phyloP scores from a whole-genome alignment of 30 jellyfish, hydroid and myxozoan species.

The Kudoa iwatai region DNA sequence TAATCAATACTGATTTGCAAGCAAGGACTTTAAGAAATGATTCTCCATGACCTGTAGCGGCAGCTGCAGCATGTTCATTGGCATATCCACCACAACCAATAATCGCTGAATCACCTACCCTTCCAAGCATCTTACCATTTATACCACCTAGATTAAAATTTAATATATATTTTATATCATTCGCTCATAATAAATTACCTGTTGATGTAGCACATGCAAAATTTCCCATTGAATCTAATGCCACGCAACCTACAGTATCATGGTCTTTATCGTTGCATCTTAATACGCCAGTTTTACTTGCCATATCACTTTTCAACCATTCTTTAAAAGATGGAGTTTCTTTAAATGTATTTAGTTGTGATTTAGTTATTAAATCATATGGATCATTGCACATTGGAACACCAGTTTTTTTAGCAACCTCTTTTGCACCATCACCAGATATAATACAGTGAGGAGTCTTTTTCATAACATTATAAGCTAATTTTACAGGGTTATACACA shows the following conservation, averaged over 20 bases:
- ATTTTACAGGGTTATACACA: conserved; percentile 27
- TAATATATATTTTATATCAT: neutral
- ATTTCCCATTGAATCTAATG: conserved; percentile 28
- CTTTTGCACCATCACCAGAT: conserved; percentile 33
- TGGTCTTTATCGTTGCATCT: conserved; percentile 16
- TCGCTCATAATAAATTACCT: no score
- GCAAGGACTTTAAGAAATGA: conserved; percentile 11
- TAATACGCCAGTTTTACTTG: conserved; percentile 3
- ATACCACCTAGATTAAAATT: conserved; percentile 25
- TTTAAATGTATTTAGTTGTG: neutral
- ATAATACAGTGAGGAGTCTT: conserved; percentile 27
- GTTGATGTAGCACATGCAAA: conserved; percentile 86
- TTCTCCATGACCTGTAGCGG: conserved; percentile 90
- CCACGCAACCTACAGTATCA: conserved; percentile 92
- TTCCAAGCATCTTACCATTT: conserved; percentile 41
- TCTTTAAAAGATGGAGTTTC: conserved; percentile 1
- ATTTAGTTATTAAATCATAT: conserved; percentile 7
- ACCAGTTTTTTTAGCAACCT: conserved; percentile 18
- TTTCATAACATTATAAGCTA: conserved; percentile 30
- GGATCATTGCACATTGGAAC: conserved; percentile 16
- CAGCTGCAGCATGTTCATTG: conserved; percentile 21
- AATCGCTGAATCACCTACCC: conserved; percentile 50
- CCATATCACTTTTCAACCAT: conserved; percentile 6
- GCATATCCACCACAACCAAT: conserved; percentile 83
- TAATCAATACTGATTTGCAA: conserved; percentile 34